Percentiles rank a stretch among this genome's conserved stretches.
Evolutionary conservation across 2,113 vertebrate genomes (phyloP).

Genomic region (Varanus komodoensis): DNA sequence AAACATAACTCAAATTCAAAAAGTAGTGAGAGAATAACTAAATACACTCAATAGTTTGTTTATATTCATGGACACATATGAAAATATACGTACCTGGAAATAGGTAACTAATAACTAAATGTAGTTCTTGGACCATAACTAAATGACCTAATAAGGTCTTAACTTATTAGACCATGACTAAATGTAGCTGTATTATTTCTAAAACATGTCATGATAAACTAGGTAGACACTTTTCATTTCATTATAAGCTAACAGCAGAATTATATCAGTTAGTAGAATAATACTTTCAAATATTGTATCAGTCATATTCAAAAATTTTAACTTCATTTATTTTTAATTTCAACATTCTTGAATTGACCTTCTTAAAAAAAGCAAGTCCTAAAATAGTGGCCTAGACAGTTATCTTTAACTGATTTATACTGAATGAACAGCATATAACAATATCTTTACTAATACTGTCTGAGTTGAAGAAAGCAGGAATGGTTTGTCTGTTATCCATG

Average conservation of each 20-base stretch:
- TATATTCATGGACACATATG: background rate
- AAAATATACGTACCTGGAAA: no score
- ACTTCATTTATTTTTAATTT: background rate
- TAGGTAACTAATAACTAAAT: no score
- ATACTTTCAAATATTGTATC: background rate
- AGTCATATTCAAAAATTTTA: background rate
- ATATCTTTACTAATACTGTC: background rate
- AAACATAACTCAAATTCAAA: background rate
- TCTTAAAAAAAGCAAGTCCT: background rate
- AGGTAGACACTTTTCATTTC: background rate
- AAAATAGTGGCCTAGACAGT: background rate
- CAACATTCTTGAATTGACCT: background rate
- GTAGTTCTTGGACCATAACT: no score
- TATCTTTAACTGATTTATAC: background rate
- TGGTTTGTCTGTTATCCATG: background rate
- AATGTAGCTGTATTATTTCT: background rate
- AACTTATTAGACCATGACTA: background rate
- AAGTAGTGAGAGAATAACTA: background rate
- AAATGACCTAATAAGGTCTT: no score
- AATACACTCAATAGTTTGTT: background rate
- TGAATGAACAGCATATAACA: background rate
- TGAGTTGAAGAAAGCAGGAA: background rate
- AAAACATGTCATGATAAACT: background rate
- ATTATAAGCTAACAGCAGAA: background rate
- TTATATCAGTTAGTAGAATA: background rate